Percentiles rank a stretch among this genome's conserved stretches.
phyloP scores from a whole-genome alignment of 1,140 invertebrate genomes.

The Trichonephila inaurata region DNA sequence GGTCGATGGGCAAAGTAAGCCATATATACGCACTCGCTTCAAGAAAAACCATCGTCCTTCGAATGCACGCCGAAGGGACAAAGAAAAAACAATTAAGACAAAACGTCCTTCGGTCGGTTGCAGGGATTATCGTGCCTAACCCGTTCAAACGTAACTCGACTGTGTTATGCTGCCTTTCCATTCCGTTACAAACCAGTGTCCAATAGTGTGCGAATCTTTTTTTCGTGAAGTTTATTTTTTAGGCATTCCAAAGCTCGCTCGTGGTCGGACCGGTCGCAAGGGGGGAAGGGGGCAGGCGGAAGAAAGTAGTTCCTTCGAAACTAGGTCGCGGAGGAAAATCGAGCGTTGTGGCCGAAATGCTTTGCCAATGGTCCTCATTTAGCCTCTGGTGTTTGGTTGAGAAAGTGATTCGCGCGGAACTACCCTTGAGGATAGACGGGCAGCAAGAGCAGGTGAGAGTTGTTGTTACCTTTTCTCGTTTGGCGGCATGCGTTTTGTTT shows the following conservation, averaged over 20 bases:
- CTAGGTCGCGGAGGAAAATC: constrained; percentile 68
- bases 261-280: constrained; percentile 43
- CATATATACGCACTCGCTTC: background rate
- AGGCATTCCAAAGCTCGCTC: constrained; percentile 34
- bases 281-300: constrained; percentile 45
- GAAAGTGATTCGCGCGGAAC: constrained; percentile 28
- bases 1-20: constrained; percentile 22
- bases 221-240: background rate
- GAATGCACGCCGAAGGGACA: background rate
- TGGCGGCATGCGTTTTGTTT: background rate
- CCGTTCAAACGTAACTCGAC: constrained; percentile 24
- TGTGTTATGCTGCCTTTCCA: background rate
- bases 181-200: constrained; percentile 24
- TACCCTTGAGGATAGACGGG: constrained; percentile 6
- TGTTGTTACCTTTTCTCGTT: background rate
- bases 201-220: constrained; percentile 22
- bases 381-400: background rate
- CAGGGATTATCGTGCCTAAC: constrained; percentile 30
- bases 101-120: constrained; percentile 38
- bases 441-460: constrained; percentile 6
- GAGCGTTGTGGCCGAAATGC: constrained; percentile 25
- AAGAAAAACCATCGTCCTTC: constrained; percentile 28
- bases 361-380: constrained; percentile 19
- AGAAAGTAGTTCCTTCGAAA: constrained; percentile 72
- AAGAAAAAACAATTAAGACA: background rate